phyloP scores from a whole-genome alignment of 1,140 invertebrate genomes.

The Euura saliciscinereae region DNA sequence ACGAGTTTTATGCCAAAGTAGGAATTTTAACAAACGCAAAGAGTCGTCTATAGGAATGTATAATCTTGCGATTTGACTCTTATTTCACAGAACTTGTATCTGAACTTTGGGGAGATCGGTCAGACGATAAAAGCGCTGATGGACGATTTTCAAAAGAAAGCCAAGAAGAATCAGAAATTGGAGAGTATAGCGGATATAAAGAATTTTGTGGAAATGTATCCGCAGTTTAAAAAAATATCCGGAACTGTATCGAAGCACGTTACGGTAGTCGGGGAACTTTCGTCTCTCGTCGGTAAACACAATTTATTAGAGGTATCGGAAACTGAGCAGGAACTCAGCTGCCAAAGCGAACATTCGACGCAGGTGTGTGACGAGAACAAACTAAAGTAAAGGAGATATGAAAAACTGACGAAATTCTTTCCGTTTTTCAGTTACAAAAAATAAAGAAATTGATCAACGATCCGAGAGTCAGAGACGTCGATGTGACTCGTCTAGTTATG shows the following conservation, averaged over 20 bases:
- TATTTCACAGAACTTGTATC: conserved; percentile 83
- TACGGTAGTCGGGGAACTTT: conserved; percentile 93
- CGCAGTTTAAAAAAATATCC: conserved; percentile 99
- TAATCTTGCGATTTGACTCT: conserved; percentile 9
- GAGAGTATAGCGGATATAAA: conserved; percentile 99
- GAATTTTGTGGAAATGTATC: conserved; percentile 97
- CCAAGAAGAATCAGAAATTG: conserved; percentile 95
- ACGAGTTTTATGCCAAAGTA: conserved; percentile 96
- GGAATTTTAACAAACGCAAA: conserved; percentile 13
- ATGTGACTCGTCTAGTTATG: conserved; percentile 88
- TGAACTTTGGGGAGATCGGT: conserved; percentile 98
- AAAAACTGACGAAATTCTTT: neutral
- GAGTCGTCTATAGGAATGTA: conserved; percentile 6
- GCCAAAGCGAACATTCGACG: conserved; percentile 89
- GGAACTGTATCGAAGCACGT: conserved; percentile 98
- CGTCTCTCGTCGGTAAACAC: conserved; percentile 78
- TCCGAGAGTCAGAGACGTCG: conserved; percentile 75
- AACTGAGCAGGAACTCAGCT: conserved; percentile 94
- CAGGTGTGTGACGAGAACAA: conserved; percentile 72
- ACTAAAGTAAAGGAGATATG: neutral
- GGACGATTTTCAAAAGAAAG: conserved; percentile 97
- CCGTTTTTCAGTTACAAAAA: conserved; percentile 60
- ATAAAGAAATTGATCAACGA: conserved; percentile 74
- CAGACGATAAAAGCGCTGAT: conserved; percentile 96
- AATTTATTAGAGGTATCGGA: conserved; percentile 93